Conservation (phyloP, 2,888 invertebrate species). For the Malachius bipustulatus region DNA sequence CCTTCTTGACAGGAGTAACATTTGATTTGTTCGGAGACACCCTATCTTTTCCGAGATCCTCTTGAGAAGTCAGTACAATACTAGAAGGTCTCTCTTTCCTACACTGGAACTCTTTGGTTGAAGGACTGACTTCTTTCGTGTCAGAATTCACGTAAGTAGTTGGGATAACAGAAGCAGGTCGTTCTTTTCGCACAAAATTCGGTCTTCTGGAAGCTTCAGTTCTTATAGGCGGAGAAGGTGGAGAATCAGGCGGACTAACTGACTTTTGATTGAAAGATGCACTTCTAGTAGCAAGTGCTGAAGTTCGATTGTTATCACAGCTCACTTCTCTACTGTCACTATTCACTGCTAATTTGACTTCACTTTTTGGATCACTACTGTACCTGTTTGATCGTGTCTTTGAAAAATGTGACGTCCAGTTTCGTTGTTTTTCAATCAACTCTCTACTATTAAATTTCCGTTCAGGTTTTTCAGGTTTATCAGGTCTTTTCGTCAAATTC, state of each 20-base stretch:
- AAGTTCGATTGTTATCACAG: slow-evolving; percentile 8
- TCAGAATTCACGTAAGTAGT: slow-evolving; percentile 22
- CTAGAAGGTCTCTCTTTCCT: slow-evolving; percentile 15
- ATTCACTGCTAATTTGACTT: slow-evolving; percentile 40
- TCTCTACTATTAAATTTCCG: slow-evolving; percentile 72
- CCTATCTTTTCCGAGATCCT: slow-evolving; percentile 3
- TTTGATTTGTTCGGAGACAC: slow-evolving; percentile 1
- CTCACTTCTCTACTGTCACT: slow-evolving; percentile 26
- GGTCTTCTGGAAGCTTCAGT: slow-evolving; percentile 33
- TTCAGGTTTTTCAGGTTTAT: slow-evolving; percentile 75
- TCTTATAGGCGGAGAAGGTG: slow-evolving; percentile 38
- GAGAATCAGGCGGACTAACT: slow-evolving; percentile 36
- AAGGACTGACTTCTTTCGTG: slow-evolving; percentile 8
- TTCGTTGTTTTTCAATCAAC: slow-evolving; percentile 79
- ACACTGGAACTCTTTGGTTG: slow-evolving; percentile 6
- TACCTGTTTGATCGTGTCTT: slow-evolving; percentile 56
- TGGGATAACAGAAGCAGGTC: slow-evolving; percentile 33
- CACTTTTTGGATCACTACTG: slow-evolving; percentile 50
- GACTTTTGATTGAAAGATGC: slow-evolving; percentile 44
- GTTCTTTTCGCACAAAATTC: slow-evolving; percentile 30
- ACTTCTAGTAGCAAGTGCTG: slow-evolving; percentile 38
- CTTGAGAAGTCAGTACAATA: slow-evolving; percentile 13
- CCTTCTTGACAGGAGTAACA: slow-evolving; percentile 27
- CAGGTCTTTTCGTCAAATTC: slow-evolving; percentile 35
- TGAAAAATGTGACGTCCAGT: slow-evolving; percentile 86